Conservation (phyloP, 2,113 vertebrate genomes). For the Centropristis striata region DNA sequence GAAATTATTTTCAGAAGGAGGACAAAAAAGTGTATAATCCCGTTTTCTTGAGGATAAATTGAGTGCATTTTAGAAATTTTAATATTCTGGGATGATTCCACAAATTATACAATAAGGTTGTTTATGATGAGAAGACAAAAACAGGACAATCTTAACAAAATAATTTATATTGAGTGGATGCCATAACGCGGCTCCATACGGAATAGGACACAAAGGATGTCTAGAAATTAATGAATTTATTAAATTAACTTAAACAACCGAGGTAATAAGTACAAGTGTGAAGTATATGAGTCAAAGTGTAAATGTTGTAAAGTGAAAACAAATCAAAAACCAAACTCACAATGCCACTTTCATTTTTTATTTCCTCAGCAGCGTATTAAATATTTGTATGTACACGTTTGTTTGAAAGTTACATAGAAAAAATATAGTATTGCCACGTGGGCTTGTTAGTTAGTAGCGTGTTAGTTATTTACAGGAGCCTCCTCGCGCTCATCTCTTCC, state of each 20-base stretch:
- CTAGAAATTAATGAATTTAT: too few relatives aligned
- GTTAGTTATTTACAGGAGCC: conserved; percentile 22
- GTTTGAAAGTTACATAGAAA: conserved; percentile 71
- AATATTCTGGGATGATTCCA: neutral
- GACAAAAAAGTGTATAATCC: too few relatives aligned
- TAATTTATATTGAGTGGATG: neutral
- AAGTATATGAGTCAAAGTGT: too few relatives aligned
- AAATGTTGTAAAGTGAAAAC: too few relatives aligned
- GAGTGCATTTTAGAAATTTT: too few relatives aligned
- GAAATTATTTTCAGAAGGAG: neutral
- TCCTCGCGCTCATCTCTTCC: conserved; percentile 88
- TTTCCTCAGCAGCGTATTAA: conserved; percentile 66
- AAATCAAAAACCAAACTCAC: conserved; percentile 3
- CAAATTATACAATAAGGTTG: neutral
- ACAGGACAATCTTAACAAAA: too few relatives aligned
- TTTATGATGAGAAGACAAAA: neutral
- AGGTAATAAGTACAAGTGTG: too few relatives aligned
- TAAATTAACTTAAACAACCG: too few relatives aligned
- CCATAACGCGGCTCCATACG: too few relatives aligned
- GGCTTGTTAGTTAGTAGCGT: conserved; percentile 48
- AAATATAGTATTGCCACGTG: conserved; percentile 65
- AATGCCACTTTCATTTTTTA: conserved; percentile 36
- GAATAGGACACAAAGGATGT: too few relatives aligned
- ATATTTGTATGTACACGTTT: conserved; percentile 61
- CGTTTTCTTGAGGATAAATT: too few relatives aligned